These are phyloP conservation scores for Hafferia zeledoni DNA, from an alignment of 2,797 vertebrate species.

Conservation along the genomic window DNA sequence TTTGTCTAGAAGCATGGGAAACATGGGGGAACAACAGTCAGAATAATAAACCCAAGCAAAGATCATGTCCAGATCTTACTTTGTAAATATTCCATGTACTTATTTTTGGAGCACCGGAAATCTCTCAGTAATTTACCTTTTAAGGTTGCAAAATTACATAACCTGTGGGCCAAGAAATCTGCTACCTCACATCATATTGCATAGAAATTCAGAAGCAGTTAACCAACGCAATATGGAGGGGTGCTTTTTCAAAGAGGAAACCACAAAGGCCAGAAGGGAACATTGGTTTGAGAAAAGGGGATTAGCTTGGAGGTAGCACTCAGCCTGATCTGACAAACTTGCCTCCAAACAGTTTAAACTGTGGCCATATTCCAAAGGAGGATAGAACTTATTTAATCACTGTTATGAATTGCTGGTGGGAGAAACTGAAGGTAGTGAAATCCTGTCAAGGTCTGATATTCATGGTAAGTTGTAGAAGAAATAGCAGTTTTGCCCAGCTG, in stretches of 20 bases:
- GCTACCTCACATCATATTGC: not conserved
- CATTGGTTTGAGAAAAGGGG: not conserved
- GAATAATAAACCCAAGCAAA: not conserved
- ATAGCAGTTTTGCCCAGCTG: not conserved
- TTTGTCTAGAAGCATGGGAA: not conserved
- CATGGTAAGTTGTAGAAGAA: not conserved
- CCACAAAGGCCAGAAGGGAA: constrained; percentile 3
- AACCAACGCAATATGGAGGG: constrained; percentile 8
- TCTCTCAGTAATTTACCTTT: not conserved
- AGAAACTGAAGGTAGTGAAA: not conserved
- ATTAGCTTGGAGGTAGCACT: not conserved
- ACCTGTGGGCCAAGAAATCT: not conserved
- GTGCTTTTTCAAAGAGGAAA: constrained; percentile 35
- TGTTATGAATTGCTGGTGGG: not conserved
- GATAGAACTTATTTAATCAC: constrained; percentile 12
- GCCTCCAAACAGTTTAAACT: not conserved
- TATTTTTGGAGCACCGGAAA: constrained; percentile 20
- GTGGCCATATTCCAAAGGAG: not conserved
- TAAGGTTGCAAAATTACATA: not conserved
- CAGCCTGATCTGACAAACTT: constrained; percentile 5
- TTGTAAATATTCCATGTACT: constrained; percentile 12
- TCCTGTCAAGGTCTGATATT: not conserved
- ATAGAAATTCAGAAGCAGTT: constrained; percentile 14
- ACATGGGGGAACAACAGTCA: not conserved
- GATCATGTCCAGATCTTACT: not conserved